Evolutionary conservation across 2,113 vertebrate genomes (phyloP), one percentile per base, ranked within the genome.

Genomic region (Geococcyx californianus): DNA sequence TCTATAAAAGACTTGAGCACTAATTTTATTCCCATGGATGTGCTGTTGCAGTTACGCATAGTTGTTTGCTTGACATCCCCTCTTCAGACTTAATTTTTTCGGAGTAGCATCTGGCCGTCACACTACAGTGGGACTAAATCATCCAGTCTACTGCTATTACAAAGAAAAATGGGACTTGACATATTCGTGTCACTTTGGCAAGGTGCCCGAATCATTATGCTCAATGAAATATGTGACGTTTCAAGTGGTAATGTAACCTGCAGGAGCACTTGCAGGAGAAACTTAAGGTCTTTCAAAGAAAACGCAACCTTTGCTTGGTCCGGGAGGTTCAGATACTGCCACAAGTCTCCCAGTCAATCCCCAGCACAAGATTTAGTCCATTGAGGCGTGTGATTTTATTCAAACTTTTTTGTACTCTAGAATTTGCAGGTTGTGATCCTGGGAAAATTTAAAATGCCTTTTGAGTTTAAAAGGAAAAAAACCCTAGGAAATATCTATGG

Each of bases 141-240:
- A 93, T 94, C 85, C 72, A 78, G 34, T 89, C 89, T 96, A 5
- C 88, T 87, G 91, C 86, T 81, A 63, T 95, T 90, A 92, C 24
- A 94, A 94, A 92, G 93, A 92, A 97, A 87, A 96, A 95, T 89
- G 89, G 74, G 73, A 60, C 89, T 95, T 93, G 93, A 92, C 91
- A 90, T 93, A 91, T 94, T 94, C 1, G 1, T 96, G 86, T 92
- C 94, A 92, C 60, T 97, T 97, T 97, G 94, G 95, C 89, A 72
- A 84, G 84, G 19, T 92, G 94, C 94, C 95, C 29, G 44, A 91
- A 64, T 93, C 91, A 44, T 90, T 90, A 75, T 72, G 52, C 56
- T 87, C 73, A 55, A 33, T 95, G 94, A 97, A 95, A 92, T 88
- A 90, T 86, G 60, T 90, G 95, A 96, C 1, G 9, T 92, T 92